Base-by-base conservation (phyloP, 2,797 vertebrate genomes). In the Graptemys geographica region DNA sequence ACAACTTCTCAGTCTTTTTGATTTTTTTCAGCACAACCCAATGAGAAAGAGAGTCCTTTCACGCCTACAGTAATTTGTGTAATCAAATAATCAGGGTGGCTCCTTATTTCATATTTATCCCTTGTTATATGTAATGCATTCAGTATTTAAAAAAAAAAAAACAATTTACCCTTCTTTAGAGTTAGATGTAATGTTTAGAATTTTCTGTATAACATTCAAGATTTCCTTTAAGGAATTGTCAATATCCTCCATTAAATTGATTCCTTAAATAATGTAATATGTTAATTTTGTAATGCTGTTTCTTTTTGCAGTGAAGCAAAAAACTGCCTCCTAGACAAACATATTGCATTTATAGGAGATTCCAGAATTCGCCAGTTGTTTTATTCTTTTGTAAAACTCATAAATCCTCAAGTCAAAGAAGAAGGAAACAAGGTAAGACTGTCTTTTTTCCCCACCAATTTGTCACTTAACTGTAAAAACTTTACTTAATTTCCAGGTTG, bases 361-460 rank as follows among this genome's bases (percentile, higher is more conserved):
- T 99, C 99, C 95, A 98, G 99, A 97, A 99, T 99, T 96, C 98
- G 99, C 86, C 99, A 99, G 91, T 98, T 99, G 5, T 99, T 99
- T 97, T 99, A 99, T 96, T 99, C 99, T 62, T 99, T 99, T 97
- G 95, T 99, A 96, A 99, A 99, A 98, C 98, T 99, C 90, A 98
- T 99, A 92, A 98, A 99, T 92, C 98, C 99, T 44, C 98, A 99
- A 83, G 97, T 97, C 94, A 99, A 98, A 97, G 99, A 99, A 97
- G 98, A 99, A 96, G 99, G 99, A 97, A 99, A 97, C 97, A 99
- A 99, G 99, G 99, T 99, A 98, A 96, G 96, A 53, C 69, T 84
- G 55, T 87, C 1, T 89, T 69, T 52, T 53, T 82, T 3, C 21
- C 21, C n/a, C 92, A 52, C 37, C 16, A 5, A 6, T 87, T 95